Percentiles rank a stretch among this genome's conserved stretches.
Evolutionary conservation across 2,113 vertebrate species (phyloP).

Genomic region (Pyxicephalus adspersus): DNA sequence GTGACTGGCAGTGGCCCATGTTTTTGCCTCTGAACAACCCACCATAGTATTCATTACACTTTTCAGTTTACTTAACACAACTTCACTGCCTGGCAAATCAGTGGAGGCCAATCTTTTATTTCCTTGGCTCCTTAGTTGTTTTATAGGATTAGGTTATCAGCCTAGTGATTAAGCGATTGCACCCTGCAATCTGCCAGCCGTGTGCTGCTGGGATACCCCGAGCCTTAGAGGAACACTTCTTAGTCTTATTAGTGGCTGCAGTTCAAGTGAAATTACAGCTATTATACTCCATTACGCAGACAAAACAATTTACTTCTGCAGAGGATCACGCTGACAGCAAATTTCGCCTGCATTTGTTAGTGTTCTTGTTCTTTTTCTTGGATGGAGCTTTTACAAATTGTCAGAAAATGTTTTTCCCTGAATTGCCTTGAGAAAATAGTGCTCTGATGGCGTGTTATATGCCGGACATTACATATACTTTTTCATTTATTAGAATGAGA

Average conservation of each 20-base stretch:
- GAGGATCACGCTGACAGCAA: conserved; percentile 64
- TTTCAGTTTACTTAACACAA: conserved; percentile 33
- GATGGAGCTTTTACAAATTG: conserved; percentile 65
- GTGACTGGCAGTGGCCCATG: conserved; percentile 15
- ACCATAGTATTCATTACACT: conserved; percentile 35
- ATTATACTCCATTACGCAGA: conserved; percentile 70
- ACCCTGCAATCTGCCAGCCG: conserved; percentile 56
- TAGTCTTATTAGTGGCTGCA: conserved; percentile 72
- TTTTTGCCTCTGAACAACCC: not conserved
- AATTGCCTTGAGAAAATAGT: not conserved
- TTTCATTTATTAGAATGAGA: too few species aligned
- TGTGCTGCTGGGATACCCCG: conserved; percentile 54
- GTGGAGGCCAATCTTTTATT: conserved; percentile 39
- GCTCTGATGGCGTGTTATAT: not conserved
- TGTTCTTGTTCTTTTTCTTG: conserved; percentile 53
- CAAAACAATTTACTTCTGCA: conserved; percentile 71
- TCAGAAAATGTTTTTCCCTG: conserved; percentile 53
- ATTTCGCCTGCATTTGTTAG: conserved; percentile 64
- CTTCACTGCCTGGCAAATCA: conserved; percentile 20
- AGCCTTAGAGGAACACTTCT: conserved; percentile 64
- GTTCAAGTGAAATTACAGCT: conserved; percentile 73
- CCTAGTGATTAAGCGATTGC: conserved; percentile 56
- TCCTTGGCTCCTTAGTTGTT: conserved; percentile 48
- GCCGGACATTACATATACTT: too few species aligned
- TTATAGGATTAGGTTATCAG: conserved; percentile 59